These are phyloP conservation scores for Phalacrocorax pelagicus DNA, from an alignment of 2,113 vertebrate species.

Conservation along the genomic window DNA sequence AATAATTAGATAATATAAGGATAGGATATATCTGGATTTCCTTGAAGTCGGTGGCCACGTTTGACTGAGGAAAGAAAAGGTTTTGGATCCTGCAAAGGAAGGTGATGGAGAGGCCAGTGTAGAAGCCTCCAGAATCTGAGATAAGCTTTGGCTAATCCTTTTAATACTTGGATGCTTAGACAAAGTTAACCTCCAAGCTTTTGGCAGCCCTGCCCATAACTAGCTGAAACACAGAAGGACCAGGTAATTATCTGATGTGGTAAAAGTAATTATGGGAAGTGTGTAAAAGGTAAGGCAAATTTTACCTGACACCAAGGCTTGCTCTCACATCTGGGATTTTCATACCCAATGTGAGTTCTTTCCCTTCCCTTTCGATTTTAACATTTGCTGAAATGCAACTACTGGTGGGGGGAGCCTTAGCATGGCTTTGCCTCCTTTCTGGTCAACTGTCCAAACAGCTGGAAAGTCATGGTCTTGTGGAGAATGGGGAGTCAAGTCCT, in stretches of 20 bases:
- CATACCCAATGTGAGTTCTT: not conserved
- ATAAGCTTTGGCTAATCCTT: conserved; percentile 51
- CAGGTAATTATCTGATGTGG: conserved; percentile 53
- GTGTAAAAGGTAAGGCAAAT: conserved; percentile 56
- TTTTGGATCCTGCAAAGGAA: not conserved
- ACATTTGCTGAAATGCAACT: not conserved
- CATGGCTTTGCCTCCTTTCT: not conserved
- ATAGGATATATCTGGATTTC: not conserved
- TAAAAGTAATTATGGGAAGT: conserved; percentile 51
- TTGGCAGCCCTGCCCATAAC: conserved; percentile 38
- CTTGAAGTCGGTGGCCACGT: not conserved
- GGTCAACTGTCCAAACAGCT: not conserved
- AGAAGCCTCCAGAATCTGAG: conserved; percentile 51
- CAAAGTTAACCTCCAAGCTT: conserved; percentile 48
- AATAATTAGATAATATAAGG: not conserved
- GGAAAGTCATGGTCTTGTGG: not conserved
- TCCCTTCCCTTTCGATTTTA: not conserved
- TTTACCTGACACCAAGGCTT: conserved; percentile 10
- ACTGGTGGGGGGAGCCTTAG: not conserved
- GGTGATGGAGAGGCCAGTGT: not conserved
- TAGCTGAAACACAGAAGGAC: conserved; percentile 60
- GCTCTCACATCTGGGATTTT: conserved; percentile 7
- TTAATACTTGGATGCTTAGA: conserved; percentile 31
- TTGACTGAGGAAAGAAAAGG: not conserved
- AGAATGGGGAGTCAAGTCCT: not conserved